Conservation (phyloP, 2,113 vertebrate species). For the Smithornis capensis region DNA sequence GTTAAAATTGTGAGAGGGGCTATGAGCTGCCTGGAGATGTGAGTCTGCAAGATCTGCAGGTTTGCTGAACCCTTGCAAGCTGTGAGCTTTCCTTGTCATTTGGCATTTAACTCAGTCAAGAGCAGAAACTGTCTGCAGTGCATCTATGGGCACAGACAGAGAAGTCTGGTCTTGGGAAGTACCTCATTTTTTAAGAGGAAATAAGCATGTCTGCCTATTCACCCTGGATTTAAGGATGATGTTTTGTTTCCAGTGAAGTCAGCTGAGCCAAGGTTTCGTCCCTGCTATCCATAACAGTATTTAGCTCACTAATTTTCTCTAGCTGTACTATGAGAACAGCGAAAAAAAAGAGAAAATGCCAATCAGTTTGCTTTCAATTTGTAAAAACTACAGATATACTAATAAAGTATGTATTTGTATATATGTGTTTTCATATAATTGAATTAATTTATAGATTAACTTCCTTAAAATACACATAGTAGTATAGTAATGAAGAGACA, state of each 20-base stretch:
- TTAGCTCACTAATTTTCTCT: neutral
- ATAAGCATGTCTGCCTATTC: neutral
- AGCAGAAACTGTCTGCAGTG: neutral
- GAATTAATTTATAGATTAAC: neutral
- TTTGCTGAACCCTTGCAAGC: neutral
- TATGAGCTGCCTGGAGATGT: neutral
- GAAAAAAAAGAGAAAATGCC: neutral
- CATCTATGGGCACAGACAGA: neutral
- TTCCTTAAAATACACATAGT: neutral
- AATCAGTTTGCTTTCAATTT: neutral
- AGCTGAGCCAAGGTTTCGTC: neutral
- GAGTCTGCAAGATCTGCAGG: neutral
- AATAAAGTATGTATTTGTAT: neutral
- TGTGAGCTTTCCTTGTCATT: neutral
- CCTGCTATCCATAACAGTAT: accelerated
- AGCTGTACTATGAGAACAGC: neutral
- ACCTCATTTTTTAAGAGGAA: neutral
- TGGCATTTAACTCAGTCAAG: neutral
- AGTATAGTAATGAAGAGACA: neutral
- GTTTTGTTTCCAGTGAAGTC: neutral
- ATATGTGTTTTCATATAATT: neutral
- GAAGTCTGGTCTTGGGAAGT: neutral
- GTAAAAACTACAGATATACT: neutral
- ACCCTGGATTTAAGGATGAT: neutral
- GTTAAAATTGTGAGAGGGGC: neutral